Evolutionary conservation across 2,113 vertebrate species (phyloP).

Genomic region (Pristiophorus japonicus): DNA sequence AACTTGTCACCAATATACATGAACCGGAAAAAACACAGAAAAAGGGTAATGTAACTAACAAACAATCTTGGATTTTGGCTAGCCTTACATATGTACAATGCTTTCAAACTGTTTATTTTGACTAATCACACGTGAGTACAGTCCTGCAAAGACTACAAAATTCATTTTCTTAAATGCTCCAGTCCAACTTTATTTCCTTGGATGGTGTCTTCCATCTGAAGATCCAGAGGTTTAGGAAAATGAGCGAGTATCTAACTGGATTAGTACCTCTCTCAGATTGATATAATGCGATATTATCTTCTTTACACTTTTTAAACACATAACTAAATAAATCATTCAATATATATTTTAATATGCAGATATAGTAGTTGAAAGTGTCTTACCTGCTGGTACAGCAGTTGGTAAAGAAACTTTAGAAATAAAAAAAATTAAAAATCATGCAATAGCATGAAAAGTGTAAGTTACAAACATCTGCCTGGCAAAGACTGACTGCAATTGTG

Average conservation of each 20-base stretch:
- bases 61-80: background rate
- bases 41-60: background rate
- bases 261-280: constrained; percentile 24
- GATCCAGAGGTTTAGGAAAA: constrained; percentile 27
- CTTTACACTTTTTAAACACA: constrained; percentile 27
- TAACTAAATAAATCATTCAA: constrained; percentile 36
- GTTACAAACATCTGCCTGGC: constrained; percentile 33
- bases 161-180: background rate
- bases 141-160: constrained; percentile 2
- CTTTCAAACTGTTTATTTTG: constrained; percentile 31
- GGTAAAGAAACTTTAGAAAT: constrained; percentile 33
- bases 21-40: background rate
- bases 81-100: background rate
- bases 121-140: constrained; percentile 15
- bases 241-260: constrained; percentile 20
- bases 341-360: constrained; percentile 34
- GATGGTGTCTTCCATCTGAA: background rate
- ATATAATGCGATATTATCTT: background rate
- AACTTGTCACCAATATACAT: background rate
- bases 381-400: constrained; percentile 37
- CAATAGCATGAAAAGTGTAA: constrained; percentile 38
- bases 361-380: constrained; percentile 36
- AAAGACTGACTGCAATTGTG: constrained; percentile 30
- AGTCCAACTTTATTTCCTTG: background rate
- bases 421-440: constrained; percentile 31